Base-by-base conservation (phyloP, 2,113 vertebrate species). In the Oreochromis tanganicae region DNA sequence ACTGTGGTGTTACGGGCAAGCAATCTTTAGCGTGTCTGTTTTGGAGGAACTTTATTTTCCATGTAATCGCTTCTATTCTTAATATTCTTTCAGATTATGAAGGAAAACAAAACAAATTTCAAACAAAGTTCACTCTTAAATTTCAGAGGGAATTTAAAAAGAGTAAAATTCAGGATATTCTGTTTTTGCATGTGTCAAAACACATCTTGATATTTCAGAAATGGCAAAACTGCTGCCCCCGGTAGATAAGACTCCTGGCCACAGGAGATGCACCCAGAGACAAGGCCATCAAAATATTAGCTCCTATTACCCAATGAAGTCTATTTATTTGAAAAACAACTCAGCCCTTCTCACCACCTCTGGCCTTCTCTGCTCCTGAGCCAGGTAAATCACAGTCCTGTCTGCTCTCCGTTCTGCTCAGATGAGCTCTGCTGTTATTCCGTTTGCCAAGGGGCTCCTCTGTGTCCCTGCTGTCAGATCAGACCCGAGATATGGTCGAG, bases 401-500 rank as follows among this genome's bases (percentile, higher is more conserved):
- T 87, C 91, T 87, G 55, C 38, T 66, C 57, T 29, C 17, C 9
- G 90, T 92, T 94, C 90, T 87, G 91, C 93, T 94, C 88, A 84
- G 90, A 81, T 92, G 83, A 89, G 79, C 87, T 89, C 91, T 83
- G 81, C 92, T 80, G 82, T 83, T 87, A 85, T 34, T 89, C 91
- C 27, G 80, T 63, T 82, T 68, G 87, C 87, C 87, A 79, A 80
- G 88, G 87, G 61, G 80, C 85, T 87, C 89, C 71, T 87, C 57
- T 27, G 80, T 78, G 92, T 93, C 89, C 83, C 84, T 54, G 85
- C 92, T 94, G 93, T 91, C 93, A 90, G 91, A 93, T 93, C 88
- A 86, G 86, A 91, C 68, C 87, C 34, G 78, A 85, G 82, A 94
- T 71, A 80, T 52, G 92, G 85, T 85, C 9, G 66, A 84, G 82